phyloP scores from a whole-genome alignment of 2,888 invertebrate genomes.

The Noctuana brunneofusca region DNA sequence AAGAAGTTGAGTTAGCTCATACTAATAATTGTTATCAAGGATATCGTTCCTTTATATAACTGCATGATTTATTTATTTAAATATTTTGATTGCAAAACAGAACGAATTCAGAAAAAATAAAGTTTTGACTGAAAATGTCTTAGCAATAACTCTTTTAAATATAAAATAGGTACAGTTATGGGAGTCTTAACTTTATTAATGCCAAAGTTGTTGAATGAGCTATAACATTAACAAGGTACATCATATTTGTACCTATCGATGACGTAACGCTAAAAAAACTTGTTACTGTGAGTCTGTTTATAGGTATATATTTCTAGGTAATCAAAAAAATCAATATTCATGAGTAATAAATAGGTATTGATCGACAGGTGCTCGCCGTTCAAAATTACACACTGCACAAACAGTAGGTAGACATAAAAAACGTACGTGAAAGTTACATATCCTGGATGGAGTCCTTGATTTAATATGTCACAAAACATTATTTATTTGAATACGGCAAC shows the following conservation, averaged over 20 bases:
- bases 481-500: not conserved
- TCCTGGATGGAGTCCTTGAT: not conserved
- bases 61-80: no score
- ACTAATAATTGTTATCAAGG: no score
- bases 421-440: not conserved
- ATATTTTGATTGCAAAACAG: no score
- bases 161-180: no score
- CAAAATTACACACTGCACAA: not conserved
- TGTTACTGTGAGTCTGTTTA: not conserved
- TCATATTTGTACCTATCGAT: not conserved
- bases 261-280: not conserved
- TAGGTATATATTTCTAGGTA: not conserved
- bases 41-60: no score
- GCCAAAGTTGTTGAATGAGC: not conserved
- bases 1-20: no score
- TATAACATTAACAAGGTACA: not conserved
- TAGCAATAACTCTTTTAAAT: no score
- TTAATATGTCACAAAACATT: not conserved
- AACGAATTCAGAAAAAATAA: no score
- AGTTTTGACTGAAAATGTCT: no score
- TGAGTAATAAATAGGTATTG: not conserved
- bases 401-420: not conserved
- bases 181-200: no score
- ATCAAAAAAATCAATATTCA: slow-evolving; percentile 17
- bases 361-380: slow-evolving; percentile 3